phyloP scores from a whole-genome alignment of 2,113 vertebrate genomes.

The Psephotus haematonotus region DNA sequence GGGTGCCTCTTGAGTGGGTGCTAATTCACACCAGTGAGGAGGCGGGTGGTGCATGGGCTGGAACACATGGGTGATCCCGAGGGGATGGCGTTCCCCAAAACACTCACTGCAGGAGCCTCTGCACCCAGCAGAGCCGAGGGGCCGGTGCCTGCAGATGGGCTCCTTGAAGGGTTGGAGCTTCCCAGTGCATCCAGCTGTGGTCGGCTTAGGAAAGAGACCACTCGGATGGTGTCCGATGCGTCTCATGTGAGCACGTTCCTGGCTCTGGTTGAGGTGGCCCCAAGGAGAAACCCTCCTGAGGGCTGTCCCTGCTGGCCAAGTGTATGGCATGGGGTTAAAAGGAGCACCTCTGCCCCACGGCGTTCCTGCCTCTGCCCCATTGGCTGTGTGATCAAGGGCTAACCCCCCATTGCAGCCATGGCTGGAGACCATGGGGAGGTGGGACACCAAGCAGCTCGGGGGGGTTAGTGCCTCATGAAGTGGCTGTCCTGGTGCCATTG shows the following conservation, averaged over 20 bases:
- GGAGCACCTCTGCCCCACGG: background rate
- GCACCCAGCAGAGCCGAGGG: background rate
- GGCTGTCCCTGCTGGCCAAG: background rate
- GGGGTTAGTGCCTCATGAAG: background rate
- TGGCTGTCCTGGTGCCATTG: background rate
- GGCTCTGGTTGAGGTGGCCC: background rate
- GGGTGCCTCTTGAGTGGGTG: constrained; percentile 1
- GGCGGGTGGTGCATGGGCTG: background rate
- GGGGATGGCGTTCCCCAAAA: background rate
- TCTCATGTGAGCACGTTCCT: accelerated
- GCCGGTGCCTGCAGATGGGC: background rate
- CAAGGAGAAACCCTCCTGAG: background rate
- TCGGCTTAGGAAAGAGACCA: background rate
- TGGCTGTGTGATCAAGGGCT: background rate
- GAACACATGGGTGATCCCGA: background rate
- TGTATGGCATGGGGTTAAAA: background rate
- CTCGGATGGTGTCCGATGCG: background rate
- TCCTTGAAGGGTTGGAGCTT: accelerated
- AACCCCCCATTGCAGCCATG: accelerated
- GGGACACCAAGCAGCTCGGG: constrained; percentile 21
- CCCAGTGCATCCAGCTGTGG: accelerated
- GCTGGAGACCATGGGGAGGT: background rate
- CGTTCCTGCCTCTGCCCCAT: background rate
- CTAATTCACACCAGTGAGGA: background rate
- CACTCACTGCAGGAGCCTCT: background rate